These are phyloP conservation scores for Netelia inedita DNA, from an alignment of 2,888 invertebrate species.

Conservation along the genomic window DNA sequence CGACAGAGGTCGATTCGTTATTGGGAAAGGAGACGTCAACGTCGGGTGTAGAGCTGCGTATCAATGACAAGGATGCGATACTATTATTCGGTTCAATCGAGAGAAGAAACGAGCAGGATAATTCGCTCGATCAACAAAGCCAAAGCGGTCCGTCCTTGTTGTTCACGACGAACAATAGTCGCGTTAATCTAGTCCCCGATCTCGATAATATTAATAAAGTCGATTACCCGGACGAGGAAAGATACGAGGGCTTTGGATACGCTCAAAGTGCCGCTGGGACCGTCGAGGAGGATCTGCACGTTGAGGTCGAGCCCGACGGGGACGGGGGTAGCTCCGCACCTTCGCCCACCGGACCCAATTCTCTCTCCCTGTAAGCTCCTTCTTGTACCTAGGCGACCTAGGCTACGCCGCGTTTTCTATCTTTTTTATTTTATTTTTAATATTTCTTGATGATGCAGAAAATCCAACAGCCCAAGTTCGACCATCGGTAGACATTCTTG, in stretches of 20 bases:
- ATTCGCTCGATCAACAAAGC: conserved; percentile 62
- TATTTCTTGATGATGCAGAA: conserved; percentile 76
- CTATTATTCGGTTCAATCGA: conserved; percentile 35
- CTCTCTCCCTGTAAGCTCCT: conserved; percentile 57
- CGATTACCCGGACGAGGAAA: conserved; percentile 79
- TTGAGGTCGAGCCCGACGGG: conserved; percentile 78
- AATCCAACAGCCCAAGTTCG: conserved; percentile 88
- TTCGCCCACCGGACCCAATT: conserved; percentile 79
- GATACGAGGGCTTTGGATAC: conserved; percentile 83
- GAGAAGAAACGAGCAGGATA: conserved; percentile 46
- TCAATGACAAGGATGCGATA: conserved; percentile 60
- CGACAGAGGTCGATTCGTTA: conserved; percentile 68
- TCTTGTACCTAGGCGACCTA: too few species aligned
- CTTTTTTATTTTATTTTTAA: background rate
- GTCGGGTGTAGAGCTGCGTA: conserved; percentile 42
- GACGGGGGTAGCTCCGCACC: conserved; percentile 81
- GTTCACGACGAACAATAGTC: conserved; percentile 74
- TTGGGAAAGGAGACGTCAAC: conserved; percentile 19
- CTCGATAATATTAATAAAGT: background rate
- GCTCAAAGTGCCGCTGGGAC: conserved; percentile 74
- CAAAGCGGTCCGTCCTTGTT: conserved; percentile 81
- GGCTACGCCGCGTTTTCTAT: background rate
- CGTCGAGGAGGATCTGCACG: conserved; percentile 71
- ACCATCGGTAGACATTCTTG: conserved; percentile 92
- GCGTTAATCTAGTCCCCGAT: conserved; percentile 61